phyloP scores from a whole-genome alignment of 2,888 invertebrate species.

The Acanthacorydalis orientalis region DNA sequence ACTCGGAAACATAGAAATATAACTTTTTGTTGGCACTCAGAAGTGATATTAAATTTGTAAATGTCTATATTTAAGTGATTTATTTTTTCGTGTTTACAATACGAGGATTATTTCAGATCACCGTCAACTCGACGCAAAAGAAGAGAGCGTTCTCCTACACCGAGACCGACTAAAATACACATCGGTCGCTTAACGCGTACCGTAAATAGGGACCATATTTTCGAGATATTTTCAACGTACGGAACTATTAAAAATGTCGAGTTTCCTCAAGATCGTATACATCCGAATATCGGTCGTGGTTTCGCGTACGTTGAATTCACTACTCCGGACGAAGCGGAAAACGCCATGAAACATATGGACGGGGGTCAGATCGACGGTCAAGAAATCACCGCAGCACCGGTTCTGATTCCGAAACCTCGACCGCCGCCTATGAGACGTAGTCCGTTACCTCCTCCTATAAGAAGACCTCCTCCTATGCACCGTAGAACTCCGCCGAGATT shows the following conservation, averaged over 20 bases:
- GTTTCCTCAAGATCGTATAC: constrained; percentile 74
- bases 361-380: constrained; percentile 60
- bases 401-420: constrained; percentile 60
- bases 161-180: constrained; percentile 84
- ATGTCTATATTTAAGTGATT: background rate
- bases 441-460: constrained; percentile 35
- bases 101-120: constrained; percentile 16
- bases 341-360: constrained; percentile 99
- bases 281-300: constrained; percentile 77
- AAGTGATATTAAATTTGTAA: background rate
- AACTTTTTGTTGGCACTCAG: background rate
- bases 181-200: constrained; percentile 85
- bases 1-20: background rate
- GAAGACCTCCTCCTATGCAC: constrained; percentile 34
- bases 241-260: constrained; percentile 78
- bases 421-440: constrained; percentile 34
- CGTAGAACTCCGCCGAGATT: constrained; percentile 27
- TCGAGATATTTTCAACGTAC: constrained; percentile 82
- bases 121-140: constrained; percentile 47
- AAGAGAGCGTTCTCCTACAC: constrained; percentile 75
- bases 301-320: constrained; percentile 93
- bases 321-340: constrained; percentile 88
- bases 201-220: constrained; percentile 76
- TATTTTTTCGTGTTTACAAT: background rate
- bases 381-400: constrained; percentile 90